Conservation (phyloP, 1,140 invertebrate species). For the Nylanderia fulva region DNA sequence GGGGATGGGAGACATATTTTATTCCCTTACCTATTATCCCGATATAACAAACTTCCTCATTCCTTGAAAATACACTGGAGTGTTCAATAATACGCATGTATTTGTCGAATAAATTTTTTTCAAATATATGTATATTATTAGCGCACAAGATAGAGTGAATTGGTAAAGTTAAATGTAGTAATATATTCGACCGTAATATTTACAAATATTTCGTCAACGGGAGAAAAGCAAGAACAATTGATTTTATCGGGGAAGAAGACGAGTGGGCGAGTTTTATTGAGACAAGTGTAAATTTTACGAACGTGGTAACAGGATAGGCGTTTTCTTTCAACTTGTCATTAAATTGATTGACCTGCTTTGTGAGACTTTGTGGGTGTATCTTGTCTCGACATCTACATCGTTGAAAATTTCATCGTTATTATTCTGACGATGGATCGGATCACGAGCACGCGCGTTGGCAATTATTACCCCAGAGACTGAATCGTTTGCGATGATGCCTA, state of each 20-base stretch:
- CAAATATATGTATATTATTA: not conserved
- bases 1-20: not conserved
- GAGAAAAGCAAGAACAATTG: conserved; percentile 15
- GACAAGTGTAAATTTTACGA: conserved; percentile 38
- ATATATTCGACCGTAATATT: not conserved
- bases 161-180: too few species aligned
- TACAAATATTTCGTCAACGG: conserved; percentile 13
- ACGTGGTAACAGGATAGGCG: not conserved
- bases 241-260: not conserved
- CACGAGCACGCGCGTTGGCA: not conserved
- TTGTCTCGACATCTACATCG: not conserved
- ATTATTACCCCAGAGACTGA: not conserved
- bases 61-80: not conserved
- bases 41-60: not conserved
- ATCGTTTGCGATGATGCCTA: not conserved
- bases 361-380: conserved; percentile 33
- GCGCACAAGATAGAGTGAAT: not conserved
- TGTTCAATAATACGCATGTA: not conserved
- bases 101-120: not conserved
- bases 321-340: not conserved
- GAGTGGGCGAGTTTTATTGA: conserved; percentile 46
- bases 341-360: conserved; percentile 25
- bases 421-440: not conserved
- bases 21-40: not conserved
- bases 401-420: conserved; percentile 1